phyloP scores from a whole-genome alignment of 2,113 vertebrate species.

The Microtus pennsylvanicus region DNA sequence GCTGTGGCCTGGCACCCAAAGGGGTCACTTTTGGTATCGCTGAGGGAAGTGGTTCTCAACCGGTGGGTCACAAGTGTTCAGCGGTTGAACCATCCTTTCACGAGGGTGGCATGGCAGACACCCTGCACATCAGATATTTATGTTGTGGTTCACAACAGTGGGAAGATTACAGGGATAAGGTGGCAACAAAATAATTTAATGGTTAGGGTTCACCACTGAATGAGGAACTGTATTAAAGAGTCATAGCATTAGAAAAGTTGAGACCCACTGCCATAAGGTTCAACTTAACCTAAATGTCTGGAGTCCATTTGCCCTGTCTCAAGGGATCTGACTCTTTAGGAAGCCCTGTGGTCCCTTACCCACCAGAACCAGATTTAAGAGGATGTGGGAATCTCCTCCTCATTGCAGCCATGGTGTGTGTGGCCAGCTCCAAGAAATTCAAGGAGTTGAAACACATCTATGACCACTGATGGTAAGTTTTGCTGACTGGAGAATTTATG shows the following conservation, averaged over 20 bases:
- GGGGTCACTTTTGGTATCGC: not conserved
- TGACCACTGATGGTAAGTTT: not conserved
- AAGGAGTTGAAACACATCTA: not conserved
- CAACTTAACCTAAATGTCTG: not conserved
- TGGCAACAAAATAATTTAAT: not conserved
- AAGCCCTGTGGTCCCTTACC: not conserved
- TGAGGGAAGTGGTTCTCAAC: not conserved
- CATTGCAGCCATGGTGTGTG: not conserved
- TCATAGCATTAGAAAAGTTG: not conserved
- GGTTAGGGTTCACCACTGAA: not conserved
- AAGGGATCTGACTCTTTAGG: not conserved
- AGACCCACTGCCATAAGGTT: not conserved
- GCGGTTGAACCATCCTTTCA: not conserved
- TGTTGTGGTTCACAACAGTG: not conserved
- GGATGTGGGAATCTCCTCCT: not conserved
- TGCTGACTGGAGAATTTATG: not conserved
- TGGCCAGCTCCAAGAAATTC: conserved; percentile 38
- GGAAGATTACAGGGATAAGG: not conserved
- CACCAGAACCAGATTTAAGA: not conserved
- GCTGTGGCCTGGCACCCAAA: not conserved
- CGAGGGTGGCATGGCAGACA: not conserved
- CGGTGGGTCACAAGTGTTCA: not conserved
- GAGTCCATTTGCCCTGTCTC: not conserved
- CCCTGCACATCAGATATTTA: not conserved
- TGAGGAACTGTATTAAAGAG: not conserved